phyloP scores from a whole-genome alignment of 2,888 invertebrate species.

The Beris morrisii region DNA sequence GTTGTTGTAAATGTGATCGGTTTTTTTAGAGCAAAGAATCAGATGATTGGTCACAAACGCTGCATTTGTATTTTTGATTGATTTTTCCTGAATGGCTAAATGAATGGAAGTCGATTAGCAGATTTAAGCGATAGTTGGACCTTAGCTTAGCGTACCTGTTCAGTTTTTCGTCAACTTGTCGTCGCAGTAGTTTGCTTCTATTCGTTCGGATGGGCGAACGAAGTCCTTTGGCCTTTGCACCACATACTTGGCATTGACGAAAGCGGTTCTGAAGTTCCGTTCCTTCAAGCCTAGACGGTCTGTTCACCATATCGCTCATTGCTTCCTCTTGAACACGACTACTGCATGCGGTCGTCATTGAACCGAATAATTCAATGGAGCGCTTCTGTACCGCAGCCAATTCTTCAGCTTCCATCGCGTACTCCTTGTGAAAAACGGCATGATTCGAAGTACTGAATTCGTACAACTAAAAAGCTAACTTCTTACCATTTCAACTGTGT shows the following conservation, averaged over 20 bases:
- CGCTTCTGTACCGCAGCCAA: not conserved
- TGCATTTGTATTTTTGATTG: no score
- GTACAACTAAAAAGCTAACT: not conserved
- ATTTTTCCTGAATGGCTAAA: no score
- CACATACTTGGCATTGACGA: slow-evolving; percentile 30
- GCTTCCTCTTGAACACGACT: not conserved
- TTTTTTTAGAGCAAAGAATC: no score
- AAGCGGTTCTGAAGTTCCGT: not conserved
- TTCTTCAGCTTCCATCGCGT: slow-evolving; percentile 5
- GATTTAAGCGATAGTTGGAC: no score
- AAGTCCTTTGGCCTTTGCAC: slow-evolving; percentile 27
- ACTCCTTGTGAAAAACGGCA: slow-evolving; percentile 1
- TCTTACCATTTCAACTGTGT: slow-evolving; percentile 9
- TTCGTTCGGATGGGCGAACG: slow-evolving; percentile 28
- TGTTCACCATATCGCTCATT: not conserved
- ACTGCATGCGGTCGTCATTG: not conserved
- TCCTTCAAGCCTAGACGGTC: not conserved
- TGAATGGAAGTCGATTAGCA: no score
- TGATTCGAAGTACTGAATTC: not conserved
- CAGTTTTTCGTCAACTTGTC: slow-evolving; percentile 27
- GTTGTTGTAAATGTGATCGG: no score
- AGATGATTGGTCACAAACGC: no score
- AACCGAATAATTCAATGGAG: slow-evolving; percentile 1
- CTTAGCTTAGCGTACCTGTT: no score
- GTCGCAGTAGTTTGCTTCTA: no score